A percentile compares a stretch with the other conserved stretches of the same genome.
Evolutionary conservation across 2,113 vertebrate species (phyloP).

Genomic region (Tenebrosternarchus preto): DNA sequence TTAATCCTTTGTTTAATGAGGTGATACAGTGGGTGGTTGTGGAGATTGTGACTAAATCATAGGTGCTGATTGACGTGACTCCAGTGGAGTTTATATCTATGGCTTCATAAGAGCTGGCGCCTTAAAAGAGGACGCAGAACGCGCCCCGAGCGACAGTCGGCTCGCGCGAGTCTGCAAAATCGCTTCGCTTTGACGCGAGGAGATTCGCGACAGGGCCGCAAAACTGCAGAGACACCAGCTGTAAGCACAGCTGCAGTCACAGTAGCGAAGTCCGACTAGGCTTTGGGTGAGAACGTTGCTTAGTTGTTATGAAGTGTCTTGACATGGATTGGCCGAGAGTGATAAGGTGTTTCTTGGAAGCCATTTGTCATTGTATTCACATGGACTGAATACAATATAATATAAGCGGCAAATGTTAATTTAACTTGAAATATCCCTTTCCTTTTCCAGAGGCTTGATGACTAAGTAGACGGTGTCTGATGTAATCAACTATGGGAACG

Average conservation of each 20-base stretch:
- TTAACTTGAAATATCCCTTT: conserved; percentile 37
- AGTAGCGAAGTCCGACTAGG: background rate
- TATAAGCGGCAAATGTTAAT: background rate
- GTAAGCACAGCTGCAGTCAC: background rate
- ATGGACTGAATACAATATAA: background rate
- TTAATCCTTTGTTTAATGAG: conserved; percentile 27
- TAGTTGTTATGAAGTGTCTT: too few species aligned
- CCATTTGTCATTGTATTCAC: background rate
- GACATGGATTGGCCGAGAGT: background rate
- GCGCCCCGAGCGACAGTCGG: conserved; percentile 14
- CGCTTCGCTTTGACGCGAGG: conserved; percentile 17
- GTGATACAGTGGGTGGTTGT: background rate
- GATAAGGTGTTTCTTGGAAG: conserved; percentile 34
- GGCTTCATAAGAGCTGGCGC: background rate
- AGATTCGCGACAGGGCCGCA: background rate
- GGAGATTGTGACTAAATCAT: background rate
- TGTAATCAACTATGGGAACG: conserved; percentile 20
- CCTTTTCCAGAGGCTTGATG: conserved; percentile 40
- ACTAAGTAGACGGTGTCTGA: conserved; percentile 28
- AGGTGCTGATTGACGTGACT: conserved; percentile 34
- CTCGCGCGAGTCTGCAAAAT: conserved; percentile 18
- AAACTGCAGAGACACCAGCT: conserved; percentile 15
- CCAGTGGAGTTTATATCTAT: background rate
- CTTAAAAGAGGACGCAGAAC: conserved; percentile 10
- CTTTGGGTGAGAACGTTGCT: background rate